phyloP scores from a whole-genome alignment of 2,113 vertebrate species.

The Morone saxatilis region DNA sequence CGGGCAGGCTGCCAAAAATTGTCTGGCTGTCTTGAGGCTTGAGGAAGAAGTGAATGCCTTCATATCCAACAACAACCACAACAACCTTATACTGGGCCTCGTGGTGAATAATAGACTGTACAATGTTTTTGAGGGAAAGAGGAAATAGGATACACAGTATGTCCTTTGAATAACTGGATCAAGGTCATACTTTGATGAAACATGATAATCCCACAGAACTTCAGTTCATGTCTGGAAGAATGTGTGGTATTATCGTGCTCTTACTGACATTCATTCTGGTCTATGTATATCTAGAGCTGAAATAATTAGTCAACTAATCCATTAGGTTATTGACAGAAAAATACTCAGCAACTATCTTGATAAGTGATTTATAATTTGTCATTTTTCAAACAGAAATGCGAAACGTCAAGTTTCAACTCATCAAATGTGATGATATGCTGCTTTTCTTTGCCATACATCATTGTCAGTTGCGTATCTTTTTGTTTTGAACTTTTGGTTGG shows the following conservation, averaged over 20 bases:
- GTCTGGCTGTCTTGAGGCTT: neutral
- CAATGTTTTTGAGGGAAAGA: neutral
- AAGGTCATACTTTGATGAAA: neutral
- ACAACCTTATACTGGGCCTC: neutral
- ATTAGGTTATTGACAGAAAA: neutral
- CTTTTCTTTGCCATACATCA: neutral
- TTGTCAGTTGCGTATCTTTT: neutral
- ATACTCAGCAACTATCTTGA: neutral
- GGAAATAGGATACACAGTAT: neutral
- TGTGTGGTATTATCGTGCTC: neutral
- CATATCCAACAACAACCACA: conserved; percentile 10
- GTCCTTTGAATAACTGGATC: neutral
- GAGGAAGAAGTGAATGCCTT: neutral
- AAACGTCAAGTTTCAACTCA: neutral
- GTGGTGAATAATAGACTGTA: neutral
- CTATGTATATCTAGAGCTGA: neutral
- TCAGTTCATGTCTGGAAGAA: neutral
- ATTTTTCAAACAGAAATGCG: neutral
- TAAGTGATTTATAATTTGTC: neutral
- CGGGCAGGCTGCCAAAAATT: neutral
- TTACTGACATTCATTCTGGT: neutral
- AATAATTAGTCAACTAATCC: neutral
- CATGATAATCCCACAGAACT: neutral
- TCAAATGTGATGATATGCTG: neutral
- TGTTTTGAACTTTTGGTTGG: neutral